These are phyloP conservation scores for Stigmatopora argus DNA, from an alignment of 2,113 vertebrate genomes.

Conservation along the genomic window DNA sequence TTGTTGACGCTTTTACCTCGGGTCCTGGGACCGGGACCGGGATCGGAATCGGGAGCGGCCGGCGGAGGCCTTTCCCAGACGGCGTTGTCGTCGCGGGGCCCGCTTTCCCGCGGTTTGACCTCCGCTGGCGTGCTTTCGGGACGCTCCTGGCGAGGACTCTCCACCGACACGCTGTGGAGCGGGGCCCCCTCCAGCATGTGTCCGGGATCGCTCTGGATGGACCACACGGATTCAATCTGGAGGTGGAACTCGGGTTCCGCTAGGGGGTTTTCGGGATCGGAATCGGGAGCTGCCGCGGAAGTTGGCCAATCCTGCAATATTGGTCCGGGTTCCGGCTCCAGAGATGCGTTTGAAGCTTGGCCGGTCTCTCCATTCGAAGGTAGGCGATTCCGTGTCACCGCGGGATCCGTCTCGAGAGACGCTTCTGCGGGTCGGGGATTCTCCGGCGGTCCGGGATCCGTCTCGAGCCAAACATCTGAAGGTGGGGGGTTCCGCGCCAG, in stretches of 20 bases:
- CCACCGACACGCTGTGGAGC: neutral
- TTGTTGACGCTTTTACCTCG: constrained; percentile 29
- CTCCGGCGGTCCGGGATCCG: no score
- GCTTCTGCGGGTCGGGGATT: no score
- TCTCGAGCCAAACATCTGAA: no score
- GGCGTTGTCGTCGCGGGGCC: no score
- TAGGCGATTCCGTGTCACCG: no score
- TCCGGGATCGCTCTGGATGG: constrained; percentile 14
- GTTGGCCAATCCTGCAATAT: no score
- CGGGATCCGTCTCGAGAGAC: no score
- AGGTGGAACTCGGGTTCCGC: constrained; percentile 5
- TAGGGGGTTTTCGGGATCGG: neutral
- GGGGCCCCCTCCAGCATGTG: neutral
- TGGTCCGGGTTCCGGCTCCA: no score
- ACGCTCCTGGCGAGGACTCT: neutral
- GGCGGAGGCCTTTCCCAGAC: neutral
- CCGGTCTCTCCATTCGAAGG: neutral
- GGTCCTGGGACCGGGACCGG: constrained; percentile 29
- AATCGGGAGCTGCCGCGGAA: neutral
- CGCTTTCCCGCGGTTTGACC: neutral
- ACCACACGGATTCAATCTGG: constrained; percentile 49
- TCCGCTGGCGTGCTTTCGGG: neutral
- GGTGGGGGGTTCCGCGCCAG: no score
- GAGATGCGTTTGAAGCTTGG: neutral
- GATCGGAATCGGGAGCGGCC: constrained; percentile 25